phyloP scores from a whole-genome alignment of 2,888 invertebrate genomes.

The Lasioglossum lativentre region DNA sequence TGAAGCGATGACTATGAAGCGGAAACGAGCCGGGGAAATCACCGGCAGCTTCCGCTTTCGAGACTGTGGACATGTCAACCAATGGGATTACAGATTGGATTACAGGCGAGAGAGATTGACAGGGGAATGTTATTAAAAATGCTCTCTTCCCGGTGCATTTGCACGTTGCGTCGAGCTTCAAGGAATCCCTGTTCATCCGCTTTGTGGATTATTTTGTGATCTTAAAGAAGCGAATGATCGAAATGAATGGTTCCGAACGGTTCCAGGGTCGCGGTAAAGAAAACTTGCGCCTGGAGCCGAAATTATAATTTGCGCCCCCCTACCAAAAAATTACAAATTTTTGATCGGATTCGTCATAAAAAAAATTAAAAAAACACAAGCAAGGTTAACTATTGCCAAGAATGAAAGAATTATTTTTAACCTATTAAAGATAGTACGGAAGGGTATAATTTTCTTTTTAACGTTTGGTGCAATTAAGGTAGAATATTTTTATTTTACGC shows the following conservation, averaged over 20 bases:
- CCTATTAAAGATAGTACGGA: no score
- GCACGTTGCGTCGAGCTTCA: background rate
- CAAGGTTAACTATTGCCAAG: no score
- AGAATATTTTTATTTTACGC: no score
- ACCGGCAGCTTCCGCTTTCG: background rate
- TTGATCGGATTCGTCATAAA: no score
- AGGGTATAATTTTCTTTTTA: no score
- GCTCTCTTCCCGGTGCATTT: constrained; percentile 13
- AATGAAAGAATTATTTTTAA: background rate
- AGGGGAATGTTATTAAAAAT: constrained; percentile 59
- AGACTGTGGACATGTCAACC: constrained; percentile 3
- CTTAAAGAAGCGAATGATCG: background rate
- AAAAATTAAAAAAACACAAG: no score
- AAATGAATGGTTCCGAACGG: background rate
- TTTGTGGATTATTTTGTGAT: constrained; percentile 14
- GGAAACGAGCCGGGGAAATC: constrained; percentile 22
- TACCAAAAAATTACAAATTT: no score
- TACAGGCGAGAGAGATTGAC: constrained; percentile 43
- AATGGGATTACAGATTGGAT: constrained; percentile 28
- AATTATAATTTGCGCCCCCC: no score
- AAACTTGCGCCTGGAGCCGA: background rate
- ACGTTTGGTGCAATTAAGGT: no score
- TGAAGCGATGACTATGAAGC: constrained; percentile 50
- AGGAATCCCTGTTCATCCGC: background rate
- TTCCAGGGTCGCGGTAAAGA: background rate